A percentile compares a stretch with the other conserved stretches of the same genome.
Conservation (phyloP, 2,113 vertebrate genomes). For the Caranx ignobilis region DNA sequence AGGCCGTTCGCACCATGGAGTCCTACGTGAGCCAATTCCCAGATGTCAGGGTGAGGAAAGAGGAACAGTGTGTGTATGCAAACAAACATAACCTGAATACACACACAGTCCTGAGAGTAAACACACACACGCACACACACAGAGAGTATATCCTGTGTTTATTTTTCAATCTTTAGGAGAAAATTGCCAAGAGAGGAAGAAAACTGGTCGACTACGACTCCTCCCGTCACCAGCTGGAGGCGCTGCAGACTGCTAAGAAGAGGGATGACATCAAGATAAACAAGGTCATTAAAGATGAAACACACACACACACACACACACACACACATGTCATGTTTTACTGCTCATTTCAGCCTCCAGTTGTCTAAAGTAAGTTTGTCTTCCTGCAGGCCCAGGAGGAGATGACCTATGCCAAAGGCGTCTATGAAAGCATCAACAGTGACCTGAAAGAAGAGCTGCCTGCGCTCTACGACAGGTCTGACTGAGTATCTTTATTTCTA, state of each 20-base stretch:
- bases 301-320: too few relatives aligned
- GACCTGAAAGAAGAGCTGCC: constrained; percentile 93
- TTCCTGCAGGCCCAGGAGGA: constrained; percentile 90
- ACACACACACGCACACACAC: constrained; percentile 13
- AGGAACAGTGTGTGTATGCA: not conserved
- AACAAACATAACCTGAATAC: constrained; percentile 17
- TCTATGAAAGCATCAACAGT: constrained; percentile 92
- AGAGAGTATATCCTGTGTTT: too few relatives aligned
- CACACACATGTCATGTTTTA: not conserved
- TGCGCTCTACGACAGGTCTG: constrained; percentile 87
- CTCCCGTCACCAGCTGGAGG: constrained; percentile 90
- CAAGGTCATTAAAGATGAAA: constrained; percentile 83
- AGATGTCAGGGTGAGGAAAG: constrained; percentile 87
- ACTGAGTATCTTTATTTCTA: too few relatives aligned
- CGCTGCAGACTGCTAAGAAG: constrained; percentile 91
- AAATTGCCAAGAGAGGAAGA: constrained; percentile 91
- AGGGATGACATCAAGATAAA: constrained; percentile 91
- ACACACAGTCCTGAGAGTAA: constrained; percentile 33
- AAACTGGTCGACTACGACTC: constrained; percentile 96
- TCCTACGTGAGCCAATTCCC: constrained; percentile 93
- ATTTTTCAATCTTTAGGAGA: constrained; percentile 84
- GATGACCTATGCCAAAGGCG: constrained; percentile 84
- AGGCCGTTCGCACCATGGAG: constrained; percentile 90
- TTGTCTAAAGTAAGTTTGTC: not conserved
- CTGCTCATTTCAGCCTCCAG: not conserved